A percentile compares a stretch with the other conserved stretches of the same genome.
These are phyloP conservation scores for Myrmecobius fasciatus DNA, from an alignment of 2,113 vertebrate genomes.

Conservation along the genomic window DNA sequence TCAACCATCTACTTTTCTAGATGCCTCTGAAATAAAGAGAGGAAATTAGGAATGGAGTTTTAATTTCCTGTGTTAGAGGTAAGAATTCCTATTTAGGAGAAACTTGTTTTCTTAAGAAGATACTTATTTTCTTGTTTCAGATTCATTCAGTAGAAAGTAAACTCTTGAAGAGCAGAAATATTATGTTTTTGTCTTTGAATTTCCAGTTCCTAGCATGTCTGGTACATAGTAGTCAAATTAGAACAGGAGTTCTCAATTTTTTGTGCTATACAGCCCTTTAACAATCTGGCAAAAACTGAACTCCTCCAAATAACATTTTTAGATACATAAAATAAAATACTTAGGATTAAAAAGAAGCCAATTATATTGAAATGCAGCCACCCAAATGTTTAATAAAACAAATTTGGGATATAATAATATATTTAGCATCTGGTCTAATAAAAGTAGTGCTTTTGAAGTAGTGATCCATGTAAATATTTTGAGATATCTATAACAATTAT, in stretches of 20 bases:
- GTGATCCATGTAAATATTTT: background rate
- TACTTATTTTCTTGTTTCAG: background rate
- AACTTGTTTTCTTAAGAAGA: too few relatives aligned
- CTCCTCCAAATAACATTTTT: background rate
- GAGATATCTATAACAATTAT: background rate
- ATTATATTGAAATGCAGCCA: background rate
- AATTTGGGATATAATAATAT: background rate
- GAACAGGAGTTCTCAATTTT: background rate
- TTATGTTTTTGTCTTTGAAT: background rate
- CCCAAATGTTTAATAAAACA: background rate
- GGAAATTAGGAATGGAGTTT: background rate
- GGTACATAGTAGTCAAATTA: background rate
- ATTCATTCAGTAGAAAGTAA: background rate
- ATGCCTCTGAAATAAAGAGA: too few relatives aligned
- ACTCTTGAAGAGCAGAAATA: background rate
- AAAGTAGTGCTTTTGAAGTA: background rate
- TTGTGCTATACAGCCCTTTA: background rate
- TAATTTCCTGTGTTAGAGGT: background rate
- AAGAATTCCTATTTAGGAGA: background rate
- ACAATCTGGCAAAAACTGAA: background rate
- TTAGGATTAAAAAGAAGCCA: background rate
- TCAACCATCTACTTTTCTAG: background rate
- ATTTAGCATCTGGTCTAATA: too few relatives aligned
- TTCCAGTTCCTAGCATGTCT: background rate
- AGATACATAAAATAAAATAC: background rate